These are phyloP conservation scores for Spea bombifrons DNA, from an alignment of 2,113 vertebrate species.

Conservation along the genomic window DNA sequence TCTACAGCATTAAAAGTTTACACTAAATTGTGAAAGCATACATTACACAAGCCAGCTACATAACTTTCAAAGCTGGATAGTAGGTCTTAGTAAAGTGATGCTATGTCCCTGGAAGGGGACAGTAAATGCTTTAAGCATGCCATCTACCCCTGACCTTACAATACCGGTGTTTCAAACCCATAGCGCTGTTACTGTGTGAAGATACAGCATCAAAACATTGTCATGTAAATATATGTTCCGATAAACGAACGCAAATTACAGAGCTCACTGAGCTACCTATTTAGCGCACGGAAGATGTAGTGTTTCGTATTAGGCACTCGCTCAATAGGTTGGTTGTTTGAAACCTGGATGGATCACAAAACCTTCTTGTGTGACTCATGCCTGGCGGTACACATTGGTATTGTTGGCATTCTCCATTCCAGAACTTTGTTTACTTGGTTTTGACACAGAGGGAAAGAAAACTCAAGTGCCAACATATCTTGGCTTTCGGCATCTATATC, in stretches of 20 bases:
- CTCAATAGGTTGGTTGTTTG: not conserved
- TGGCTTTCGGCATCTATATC: slow-evolving; percentile 22
- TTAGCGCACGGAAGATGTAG: slow-evolving; percentile 16
- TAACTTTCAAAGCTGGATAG: too few species aligned
- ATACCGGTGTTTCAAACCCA: too few species aligned
- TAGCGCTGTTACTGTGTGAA: not conserved
- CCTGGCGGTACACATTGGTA: slow-evolving; percentile 41
- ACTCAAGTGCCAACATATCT: not conserved
- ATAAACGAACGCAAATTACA: slow-evolving; percentile 21
- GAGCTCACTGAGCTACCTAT: slow-evolving; percentile 3
- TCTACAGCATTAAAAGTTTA: too few species aligned
- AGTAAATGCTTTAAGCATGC: too few species aligned
- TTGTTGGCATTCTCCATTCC: slow-evolving; percentile 37
- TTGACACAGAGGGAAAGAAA: not conserved
- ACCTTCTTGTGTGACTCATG: slow-evolving; percentile 36
- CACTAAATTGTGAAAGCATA: too few species aligned
- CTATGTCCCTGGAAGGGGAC: too few species aligned
- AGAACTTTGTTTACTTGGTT: slow-evolving; percentile 45
- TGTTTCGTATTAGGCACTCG: slow-evolving; percentile 13
- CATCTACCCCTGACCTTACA: too few species aligned
- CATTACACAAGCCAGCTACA: too few species aligned
- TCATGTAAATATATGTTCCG: not conserved
- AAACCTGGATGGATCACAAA: slow-evolving; percentile 7
- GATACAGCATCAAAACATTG: not conserved
- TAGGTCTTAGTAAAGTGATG: too few species aligned